Conservation (phyloP, 2,797 vertebrate genomes). For the Todus mexicanus region DNA sequence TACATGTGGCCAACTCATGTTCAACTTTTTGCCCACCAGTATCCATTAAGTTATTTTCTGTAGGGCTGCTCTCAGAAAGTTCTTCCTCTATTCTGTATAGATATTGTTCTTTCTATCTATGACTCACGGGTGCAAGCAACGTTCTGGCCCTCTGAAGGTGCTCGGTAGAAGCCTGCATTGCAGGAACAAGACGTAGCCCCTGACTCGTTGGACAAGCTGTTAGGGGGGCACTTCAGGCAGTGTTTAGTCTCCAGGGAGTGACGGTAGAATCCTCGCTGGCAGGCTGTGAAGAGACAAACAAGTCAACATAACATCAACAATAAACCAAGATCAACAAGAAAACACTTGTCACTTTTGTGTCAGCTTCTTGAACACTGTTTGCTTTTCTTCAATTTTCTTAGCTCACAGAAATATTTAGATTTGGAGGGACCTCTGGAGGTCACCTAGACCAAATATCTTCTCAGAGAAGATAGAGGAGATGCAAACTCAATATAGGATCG, state of each 20-base stretch:
- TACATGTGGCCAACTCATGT: background rate
- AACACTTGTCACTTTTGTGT: background rate
- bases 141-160: slow-evolving; percentile 63
- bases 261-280: slow-evolving; percentile 71
- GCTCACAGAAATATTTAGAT: background rate
- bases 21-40: background rate
- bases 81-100: background rate
- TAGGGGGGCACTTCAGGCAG: slow-evolving; percentile 73
- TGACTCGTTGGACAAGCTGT: slow-evolving; percentile 56
- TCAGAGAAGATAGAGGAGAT: background rate
- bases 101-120: background rate
- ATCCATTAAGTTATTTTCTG: background rate
- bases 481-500: background rate
- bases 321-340: background rate
- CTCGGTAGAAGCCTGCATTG: slow-evolving; percentile 67
- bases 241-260: slow-evolving; percentile 15
- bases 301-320: background rate
- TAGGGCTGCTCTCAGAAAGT: background rate
- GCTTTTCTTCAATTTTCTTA: background rate
- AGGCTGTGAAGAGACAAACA: slow-evolving; percentile 55
- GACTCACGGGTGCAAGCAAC: slow-evolving; percentile 76
- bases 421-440: background rate
- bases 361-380: background rate
- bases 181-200: slow-evolving; percentile 69
- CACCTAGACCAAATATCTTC: background rate